These are phyloP conservation scores for Darwinula stevensoni DNA, from an alignment of 2,888 invertebrate genomes.

Conservation along the genomic window DNA sequence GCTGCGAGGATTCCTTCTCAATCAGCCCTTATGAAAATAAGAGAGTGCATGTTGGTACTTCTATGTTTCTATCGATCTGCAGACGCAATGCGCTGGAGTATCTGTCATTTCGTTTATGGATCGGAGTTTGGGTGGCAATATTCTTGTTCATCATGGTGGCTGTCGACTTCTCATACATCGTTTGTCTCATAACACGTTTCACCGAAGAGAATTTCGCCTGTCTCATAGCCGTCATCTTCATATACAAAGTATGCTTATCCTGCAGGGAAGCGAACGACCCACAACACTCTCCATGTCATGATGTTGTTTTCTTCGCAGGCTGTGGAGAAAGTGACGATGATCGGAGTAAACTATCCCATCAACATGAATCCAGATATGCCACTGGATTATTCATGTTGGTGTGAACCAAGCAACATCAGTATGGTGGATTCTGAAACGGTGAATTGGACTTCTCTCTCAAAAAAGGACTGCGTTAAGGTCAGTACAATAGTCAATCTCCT, in stretches of 20 bases:
- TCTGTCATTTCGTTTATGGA: conserved; percentile 81
- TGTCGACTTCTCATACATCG: conserved; percentile 77
- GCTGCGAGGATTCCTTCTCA: neutral
- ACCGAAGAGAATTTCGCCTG: conserved; percentile 96
- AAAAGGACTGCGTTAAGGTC: too few relatives aligned
- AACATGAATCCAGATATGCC: conserved; percentile 27
- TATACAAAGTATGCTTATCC: conserved; percentile 45
- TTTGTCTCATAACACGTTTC: conserved; percentile 89
- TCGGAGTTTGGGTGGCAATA: conserved; percentile 71
- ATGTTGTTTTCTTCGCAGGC: conserved; percentile 27
- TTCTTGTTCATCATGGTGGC: conserved; percentile 65
- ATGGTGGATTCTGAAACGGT: too few relatives aligned
- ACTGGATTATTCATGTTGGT: conserved; percentile 1
- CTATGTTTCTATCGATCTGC: conserved; percentile 8
- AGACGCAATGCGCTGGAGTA: conserved; percentile 58
- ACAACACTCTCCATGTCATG: neutral
- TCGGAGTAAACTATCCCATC: conserved; percentile 51
- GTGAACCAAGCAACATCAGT: neutral
- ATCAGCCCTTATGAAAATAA: neutral
- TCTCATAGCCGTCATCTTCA: conserved; percentile 88
- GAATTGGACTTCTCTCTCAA: too few relatives aligned
- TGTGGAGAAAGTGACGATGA: conserved; percentile 67
- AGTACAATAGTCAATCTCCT: too few relatives aligned
- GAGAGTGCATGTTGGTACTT: neutral
- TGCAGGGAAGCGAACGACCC: too few relatives aligned